These are phyloP conservation scores for Ditylenchus dipsaci DNA, from an alignment of 1,140 invertebrate species.

Conservation along the genomic window DNA sequence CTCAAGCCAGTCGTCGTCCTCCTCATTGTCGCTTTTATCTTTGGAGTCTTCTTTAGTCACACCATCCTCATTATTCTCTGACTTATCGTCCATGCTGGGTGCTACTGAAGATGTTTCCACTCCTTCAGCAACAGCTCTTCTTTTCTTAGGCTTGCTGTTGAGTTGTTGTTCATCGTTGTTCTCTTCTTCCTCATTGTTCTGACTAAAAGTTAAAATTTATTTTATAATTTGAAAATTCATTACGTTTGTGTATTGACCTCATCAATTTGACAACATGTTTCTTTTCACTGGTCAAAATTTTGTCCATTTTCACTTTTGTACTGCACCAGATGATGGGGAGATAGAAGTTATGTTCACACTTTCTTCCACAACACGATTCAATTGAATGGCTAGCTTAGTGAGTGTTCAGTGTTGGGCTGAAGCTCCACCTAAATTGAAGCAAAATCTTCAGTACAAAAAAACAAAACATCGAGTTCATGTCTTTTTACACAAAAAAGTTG, in stretches of 20 bases:
- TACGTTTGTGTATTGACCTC: not conserved
- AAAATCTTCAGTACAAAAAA: not conserved
- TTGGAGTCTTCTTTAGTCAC: not conserved
- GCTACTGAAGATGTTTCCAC: no score
- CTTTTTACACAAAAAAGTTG: no score
- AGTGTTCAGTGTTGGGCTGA: slow-evolving; percentile 46
- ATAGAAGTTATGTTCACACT: not conserved
- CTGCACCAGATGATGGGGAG: not conserved
- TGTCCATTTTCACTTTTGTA: not conserved
- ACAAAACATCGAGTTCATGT: no score
- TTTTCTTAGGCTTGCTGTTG: no score
- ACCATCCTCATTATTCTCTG: slow-evolving; percentile 5
- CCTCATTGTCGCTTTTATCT: slow-evolving; percentile 27
- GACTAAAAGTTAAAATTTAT: not conserved
- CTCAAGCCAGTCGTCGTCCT: slow-evolving; percentile 34
- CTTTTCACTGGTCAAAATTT: slow-evolving; percentile 8
- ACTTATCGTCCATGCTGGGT: not conserved
- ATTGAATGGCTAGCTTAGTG: slow-evolving; percentile 21
- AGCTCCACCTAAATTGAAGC: slow-evolving; percentile 35
- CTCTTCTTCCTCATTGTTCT: slow-evolving; percentile 5
- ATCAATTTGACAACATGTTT: not conserved
- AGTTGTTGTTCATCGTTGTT: not conserved
- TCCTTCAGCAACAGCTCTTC: no score
- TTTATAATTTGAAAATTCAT: not conserved
- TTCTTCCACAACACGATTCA: slow-evolving; percentile 34